Base-by-base conservation (phyloP, 2,113 vertebrate genomes). In the Megalops atlanticus region DNA sequence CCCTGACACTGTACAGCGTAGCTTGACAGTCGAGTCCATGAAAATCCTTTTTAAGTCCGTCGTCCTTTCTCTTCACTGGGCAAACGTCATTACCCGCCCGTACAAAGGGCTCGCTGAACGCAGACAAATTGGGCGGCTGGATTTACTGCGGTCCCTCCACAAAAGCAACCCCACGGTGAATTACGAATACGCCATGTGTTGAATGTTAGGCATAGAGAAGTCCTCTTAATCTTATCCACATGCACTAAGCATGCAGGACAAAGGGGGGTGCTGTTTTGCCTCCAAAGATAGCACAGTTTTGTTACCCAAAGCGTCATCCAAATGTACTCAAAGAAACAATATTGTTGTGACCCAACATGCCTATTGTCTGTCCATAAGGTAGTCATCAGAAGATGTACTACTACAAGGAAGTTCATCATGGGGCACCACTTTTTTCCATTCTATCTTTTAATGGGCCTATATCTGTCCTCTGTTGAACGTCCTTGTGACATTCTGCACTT, bases 1-100 rank as follows among this genome's bases (percentile, higher is more conserved):
- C 33, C 76, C 27, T 47, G 31, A 47, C 79, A 70, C 78, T 75
- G 47, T 74, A n/a, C 41, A 15, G 39, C 43, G 24, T 71, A 40
- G 75, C 78, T 70, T 80, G 79, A 45, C 71, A 41, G 71, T 45
- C 43, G 33, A 74, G 39, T 69, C 74, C 74, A 84, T 81, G 49
- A 78, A 84, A 84, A 84, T 85, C 58, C 58, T 73, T 77, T 85
- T 86, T 58, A 82, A 76, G 82, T 84, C 21, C 5, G 33, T 69
- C 40, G 27, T 36, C 1, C 47, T 68, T 82, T 84, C 43, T 81
- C 69, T 75, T 43, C 38, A n/a, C 40, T 27, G 14, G 74, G n/a
- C 64, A 81, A 77, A 82, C 52, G 38, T 33, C 58, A 81, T 82
- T 83, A 70, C 47, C 38, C 39, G 31, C 21, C 16, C 21, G 27